phyloP scores from a whole-genome alignment of 2,888 invertebrate genomes.

The Girardia tigrina region DNA sequence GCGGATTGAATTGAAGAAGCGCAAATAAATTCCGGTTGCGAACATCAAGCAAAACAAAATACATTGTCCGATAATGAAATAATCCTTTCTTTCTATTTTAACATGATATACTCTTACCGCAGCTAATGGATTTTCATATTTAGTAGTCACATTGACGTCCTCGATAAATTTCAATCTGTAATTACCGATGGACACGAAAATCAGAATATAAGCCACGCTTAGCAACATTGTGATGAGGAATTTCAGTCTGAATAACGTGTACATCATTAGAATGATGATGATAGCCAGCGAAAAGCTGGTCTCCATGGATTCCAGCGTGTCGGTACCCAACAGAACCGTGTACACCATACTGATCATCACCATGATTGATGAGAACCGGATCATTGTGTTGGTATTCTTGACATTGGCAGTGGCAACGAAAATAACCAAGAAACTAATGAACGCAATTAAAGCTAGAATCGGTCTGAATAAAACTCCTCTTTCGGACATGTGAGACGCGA shows the following conservation, averaged over 20 bases:
- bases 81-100: not conserved
- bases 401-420: not conserved
- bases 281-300: not conserved
- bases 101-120: not conserved
- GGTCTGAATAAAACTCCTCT: constrained; percentile 1
- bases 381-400: not conserved
- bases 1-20: not conserved
- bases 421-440: not conserved
- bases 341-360: not conserved
- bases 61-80: constrained; percentile 16
- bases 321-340: not conserved
- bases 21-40: constrained; percentile 1
- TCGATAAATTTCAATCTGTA: not conserved
- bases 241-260: not conserved
- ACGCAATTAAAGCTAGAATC: not conserved
- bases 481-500: not conserved
- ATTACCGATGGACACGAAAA: not conserved
- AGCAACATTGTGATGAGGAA: not conserved
- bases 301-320: not conserved
- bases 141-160: not conserved
- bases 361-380: not conserved
- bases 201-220: not conserved
- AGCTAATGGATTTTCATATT: not conserved
- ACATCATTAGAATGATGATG: not conserved
- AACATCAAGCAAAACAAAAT: not conserved